Conservation (phyloP, 64 coral and sea anemone species). For the Stichodactyla helianthus region DNA sequence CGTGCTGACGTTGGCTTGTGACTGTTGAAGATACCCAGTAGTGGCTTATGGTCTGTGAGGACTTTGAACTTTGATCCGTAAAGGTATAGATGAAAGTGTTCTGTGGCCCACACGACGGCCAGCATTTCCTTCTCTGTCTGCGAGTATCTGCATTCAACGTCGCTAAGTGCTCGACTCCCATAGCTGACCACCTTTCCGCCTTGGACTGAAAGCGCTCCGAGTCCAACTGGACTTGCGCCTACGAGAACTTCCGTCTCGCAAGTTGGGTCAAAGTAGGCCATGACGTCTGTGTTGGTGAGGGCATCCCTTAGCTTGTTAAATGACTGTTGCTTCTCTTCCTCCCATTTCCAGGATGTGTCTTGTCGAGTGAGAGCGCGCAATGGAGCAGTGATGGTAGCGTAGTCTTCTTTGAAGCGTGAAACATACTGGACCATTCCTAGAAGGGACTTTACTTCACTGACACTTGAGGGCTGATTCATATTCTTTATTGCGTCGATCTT, state of each 20-base stretch:
- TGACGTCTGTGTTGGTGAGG: slow-evolving; percentile 43
- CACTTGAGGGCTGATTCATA: slow-evolving; percentile 11
- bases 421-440: slow-evolving; percentile 59
- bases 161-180: slow-evolving; percentile 61
- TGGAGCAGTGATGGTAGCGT: slow-evolving; percentile 30
- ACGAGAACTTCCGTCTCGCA: slow-evolving; percentile 42
- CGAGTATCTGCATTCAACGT: slow-evolving; percentile 61
- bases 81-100: slow-evolving; percentile 60
- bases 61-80: slow-evolving; percentile 54
- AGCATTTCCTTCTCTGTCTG: slow-evolving; percentile 71
- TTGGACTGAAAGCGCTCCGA: slow-evolving; percentile 40
- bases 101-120: slow-evolving; percentile 25
- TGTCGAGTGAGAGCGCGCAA: slow-evolving; percentile 18
- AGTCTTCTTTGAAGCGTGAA: slow-evolving; percentile 51
- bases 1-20: slow-evolving; percentile 30
- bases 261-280: slow-evolving; percentile 60
- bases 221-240: slow-evolving; percentile 44
- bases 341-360: slow-evolving; percentile 35
- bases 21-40: slow-evolving; percentile 60
- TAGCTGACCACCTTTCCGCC: slow-evolving; percentile 60
- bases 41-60: slow-evolving; percentile 52
- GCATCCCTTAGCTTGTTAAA: slow-evolving; percentile 40
- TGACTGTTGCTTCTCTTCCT: slow-evolving; percentile 42
- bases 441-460: slow-evolving; percentile 43
- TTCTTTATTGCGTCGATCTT: slow-evolving; percentile 64